phyloP scores from a whole-genome alignment of 2,888 invertebrate genomes.

The Stenurella melanura region DNA sequence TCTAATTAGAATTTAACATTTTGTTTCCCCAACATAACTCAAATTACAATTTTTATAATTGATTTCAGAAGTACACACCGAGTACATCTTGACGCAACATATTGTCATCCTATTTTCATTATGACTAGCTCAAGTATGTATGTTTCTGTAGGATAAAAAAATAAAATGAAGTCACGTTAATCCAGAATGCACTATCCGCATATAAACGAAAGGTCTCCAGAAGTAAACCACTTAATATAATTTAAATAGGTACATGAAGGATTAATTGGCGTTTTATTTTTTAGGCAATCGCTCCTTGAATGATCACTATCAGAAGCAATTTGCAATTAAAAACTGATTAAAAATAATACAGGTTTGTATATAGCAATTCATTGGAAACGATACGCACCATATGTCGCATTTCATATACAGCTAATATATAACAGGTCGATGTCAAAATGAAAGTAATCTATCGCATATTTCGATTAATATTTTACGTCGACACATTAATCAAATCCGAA shows the following conservation, averaged over 20 bases:
- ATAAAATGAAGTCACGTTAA: neutral
- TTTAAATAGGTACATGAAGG: neutral
- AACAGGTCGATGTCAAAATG: slow-evolving; percentile 48
- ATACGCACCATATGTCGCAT: slow-evolving; percentile 46
- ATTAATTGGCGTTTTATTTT: neutral
- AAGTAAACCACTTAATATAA: neutral
- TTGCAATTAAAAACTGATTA: slow-evolving; percentile 12
- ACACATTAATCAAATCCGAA: slow-evolving; percentile 63
- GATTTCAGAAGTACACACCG: no score
- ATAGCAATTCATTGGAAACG: slow-evolving; percentile 33
- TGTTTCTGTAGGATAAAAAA: neutral
- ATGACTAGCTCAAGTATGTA: neutral
- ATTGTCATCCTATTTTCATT: no score
- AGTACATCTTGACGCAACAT: no score
- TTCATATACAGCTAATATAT: slow-evolving; percentile 45
- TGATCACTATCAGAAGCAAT: slow-evolving; percentile 2
- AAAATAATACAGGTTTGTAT: neutral
- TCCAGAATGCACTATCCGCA: neutral
- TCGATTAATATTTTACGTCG: slow-evolving; percentile 62
- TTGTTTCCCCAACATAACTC: no score
- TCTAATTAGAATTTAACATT: no score
- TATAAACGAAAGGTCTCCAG: neutral
- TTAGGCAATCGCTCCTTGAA: slow-evolving; percentile 1
- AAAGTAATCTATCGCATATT: slow-evolving; percentile 64
- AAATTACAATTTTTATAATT: no score